Conservation (phyloP, 2,888 invertebrate genomes). For the Punctoribates punctum region DNA sequence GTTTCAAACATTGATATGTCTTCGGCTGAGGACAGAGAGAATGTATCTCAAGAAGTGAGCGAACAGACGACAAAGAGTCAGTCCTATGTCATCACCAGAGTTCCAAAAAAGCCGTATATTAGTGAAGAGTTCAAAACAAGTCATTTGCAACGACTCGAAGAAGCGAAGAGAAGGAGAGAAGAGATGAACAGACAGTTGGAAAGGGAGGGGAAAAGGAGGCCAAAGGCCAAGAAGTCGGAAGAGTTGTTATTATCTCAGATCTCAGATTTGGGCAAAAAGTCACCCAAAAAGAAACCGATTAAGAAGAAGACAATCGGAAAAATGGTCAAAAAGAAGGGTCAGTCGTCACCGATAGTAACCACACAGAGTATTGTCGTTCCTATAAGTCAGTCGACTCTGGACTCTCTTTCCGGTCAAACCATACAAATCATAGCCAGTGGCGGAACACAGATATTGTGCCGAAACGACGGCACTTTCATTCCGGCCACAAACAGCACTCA, state of each 20-base stretch:
- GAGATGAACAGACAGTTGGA: constrained; percentile 32
- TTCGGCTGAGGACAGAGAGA: constrained; percentile 14
- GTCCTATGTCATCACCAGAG: not conserved
- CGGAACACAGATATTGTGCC: constrained; percentile 26
- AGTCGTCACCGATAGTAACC: not conserved
- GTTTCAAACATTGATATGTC: constrained; percentile 12
- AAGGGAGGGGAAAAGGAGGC: constrained; percentile 24
- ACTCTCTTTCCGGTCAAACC: constrained; percentile 27
- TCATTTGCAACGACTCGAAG: constrained; percentile 23
- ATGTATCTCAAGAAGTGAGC: not conserved
- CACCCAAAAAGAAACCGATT: not conserved
- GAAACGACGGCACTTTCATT: constrained; percentile 31
- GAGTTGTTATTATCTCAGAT: not conserved
- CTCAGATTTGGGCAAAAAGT: constrained; percentile 1
- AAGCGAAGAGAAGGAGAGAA: constrained; percentile 28
- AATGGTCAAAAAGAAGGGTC: not conserved
- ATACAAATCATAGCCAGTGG: constrained; percentile 34
- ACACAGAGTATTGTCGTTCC: constrained; percentile 27
- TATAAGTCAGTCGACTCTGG: constrained; percentile 26
- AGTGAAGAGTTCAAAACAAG: constrained; percentile 30
- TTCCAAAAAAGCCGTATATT: constrained; percentile 2
- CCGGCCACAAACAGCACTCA: constrained; percentile 9
- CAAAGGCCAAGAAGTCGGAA: not conserved
- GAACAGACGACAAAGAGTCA: not conserved
- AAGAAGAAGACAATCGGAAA: constrained; percentile 27